These are phyloP conservation scores for Dinocampus coccinellae DNA, from an alignment of 2,888 invertebrate species.

Conservation along the genomic window DNA sequence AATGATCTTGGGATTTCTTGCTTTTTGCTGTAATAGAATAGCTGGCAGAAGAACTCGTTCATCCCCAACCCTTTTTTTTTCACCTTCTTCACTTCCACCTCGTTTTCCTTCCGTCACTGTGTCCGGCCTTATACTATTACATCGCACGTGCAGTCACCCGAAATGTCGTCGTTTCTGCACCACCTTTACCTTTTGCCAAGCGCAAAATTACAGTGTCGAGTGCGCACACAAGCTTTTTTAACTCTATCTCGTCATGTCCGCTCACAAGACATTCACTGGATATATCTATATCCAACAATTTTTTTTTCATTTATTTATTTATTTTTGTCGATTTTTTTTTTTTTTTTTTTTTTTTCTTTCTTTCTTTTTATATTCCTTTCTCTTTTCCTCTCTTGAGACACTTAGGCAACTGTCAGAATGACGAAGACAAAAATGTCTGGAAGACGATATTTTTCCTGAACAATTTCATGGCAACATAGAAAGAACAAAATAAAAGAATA, in stretches of 20 bases:
- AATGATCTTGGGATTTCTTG: slow-evolving; percentile 50
- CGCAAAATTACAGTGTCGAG: slow-evolving; percentile 41
- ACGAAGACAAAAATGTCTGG: slow-evolving; percentile 25
- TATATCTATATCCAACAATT: not conserved
- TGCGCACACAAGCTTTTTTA: not conserved
- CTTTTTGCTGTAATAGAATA: slow-evolving; percentile 45
- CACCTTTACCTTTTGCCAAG: slow-evolving; percentile 33
- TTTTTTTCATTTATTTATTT: not conserved
- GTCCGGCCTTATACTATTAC: slow-evolving; percentile 40
- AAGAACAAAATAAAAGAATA: too few relatives aligned
- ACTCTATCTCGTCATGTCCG: slow-evolving; percentile 16
- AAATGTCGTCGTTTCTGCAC: slow-evolving; percentile 40
- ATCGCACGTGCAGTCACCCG: slow-evolving; percentile 39
- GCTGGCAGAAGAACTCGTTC: slow-evolving; percentile 38
- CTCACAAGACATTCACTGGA: not conserved
- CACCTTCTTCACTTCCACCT: too few relatives aligned
- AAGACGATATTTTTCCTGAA: slow-evolving; percentile 16
- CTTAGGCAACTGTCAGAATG: slow-evolving; percentile 22
- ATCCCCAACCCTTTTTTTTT: too few relatives aligned
- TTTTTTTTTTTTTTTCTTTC: not conserved
- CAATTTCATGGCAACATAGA: slow-evolving; percentile 16
- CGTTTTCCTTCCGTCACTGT: slow-evolving; percentile 46
- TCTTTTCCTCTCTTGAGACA: not conserved
- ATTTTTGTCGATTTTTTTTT: not conserved
- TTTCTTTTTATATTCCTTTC: not conserved